phyloP scores from a whole-genome alignment of 2,113 vertebrate genomes.

The Ahaetulla prasina region DNA sequence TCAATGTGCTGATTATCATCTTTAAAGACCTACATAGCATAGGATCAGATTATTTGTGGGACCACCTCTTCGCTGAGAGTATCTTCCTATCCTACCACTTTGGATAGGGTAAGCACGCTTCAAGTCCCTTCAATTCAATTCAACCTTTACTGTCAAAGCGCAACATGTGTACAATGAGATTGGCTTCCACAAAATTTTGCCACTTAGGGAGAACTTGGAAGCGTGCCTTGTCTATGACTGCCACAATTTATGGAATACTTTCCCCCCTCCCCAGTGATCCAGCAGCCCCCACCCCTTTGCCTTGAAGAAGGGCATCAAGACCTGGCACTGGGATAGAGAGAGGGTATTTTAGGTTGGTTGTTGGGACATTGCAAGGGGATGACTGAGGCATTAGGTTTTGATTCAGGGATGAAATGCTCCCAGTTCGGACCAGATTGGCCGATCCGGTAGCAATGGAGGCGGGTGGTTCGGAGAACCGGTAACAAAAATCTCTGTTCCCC shows the following conservation, averaged over 20 bases:
- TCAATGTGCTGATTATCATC: not conserved
- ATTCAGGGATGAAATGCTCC: no score
- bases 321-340: not conserved
- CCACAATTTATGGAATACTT: not conserved
- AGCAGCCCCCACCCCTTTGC: not conserved
- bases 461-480: no score
- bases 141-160: no score
- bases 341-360: not conserved
- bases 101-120: not conserved
- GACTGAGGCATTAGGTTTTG: not conserved
- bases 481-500: no score
- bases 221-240: not conserved
- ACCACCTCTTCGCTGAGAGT: not conserved
- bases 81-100: not conserved
- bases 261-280: not conserved
- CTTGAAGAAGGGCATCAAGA: not conserved
- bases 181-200: not conserved
- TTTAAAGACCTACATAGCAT: not conserved
- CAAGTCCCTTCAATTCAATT: not conserved
- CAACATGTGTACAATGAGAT: no score
- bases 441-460: no score
- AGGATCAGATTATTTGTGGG: not conserved
- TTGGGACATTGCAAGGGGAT: not conserved
- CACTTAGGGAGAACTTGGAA: not conserved
- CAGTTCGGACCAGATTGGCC: no score